Percentiles rank a stretch among this genome's conserved stretches.
Evolutionary conservation across 1,140 invertebrate species (phyloP).

Genomic region (Notospermus geniculatus): DNA sequence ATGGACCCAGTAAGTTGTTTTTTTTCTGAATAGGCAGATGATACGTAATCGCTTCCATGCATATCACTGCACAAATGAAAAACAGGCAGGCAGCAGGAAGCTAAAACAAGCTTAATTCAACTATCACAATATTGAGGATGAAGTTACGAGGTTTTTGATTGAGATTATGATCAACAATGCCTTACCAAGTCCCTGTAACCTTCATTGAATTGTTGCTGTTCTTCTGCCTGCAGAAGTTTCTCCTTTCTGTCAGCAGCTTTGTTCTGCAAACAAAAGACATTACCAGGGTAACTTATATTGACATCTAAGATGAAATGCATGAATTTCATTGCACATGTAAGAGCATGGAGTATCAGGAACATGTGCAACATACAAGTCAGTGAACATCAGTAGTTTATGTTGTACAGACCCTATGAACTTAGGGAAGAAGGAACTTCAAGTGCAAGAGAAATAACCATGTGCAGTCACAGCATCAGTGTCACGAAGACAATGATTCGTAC

Average conservation of each 20-base stretch:
- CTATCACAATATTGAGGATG: not conserved
- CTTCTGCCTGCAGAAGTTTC: slow-evolving; percentile 84
- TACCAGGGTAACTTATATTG: too few species aligned
- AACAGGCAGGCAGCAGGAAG: not conserved
- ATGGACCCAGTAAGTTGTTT: too few species aligned
- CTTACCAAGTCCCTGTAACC: slow-evolving; percentile 72
- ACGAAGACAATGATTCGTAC: slow-evolving; percentile 33
- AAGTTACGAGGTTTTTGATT: too few species aligned
- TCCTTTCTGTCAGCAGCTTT: slow-evolving; percentile 74
- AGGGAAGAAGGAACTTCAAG: not conserved
- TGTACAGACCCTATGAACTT: too few species aligned
- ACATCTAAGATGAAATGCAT: not conserved
- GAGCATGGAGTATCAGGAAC: too few species aligned
- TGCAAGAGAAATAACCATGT: not conserved
- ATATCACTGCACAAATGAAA: not conserved
- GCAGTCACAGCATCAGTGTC: not conserved
- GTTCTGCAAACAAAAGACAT: slow-evolving; percentile 57
- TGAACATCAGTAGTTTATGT: too few species aligned
- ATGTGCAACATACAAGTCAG: not conserved
- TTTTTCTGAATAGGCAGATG: too few species aligned
- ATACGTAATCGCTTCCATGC: too few species aligned
- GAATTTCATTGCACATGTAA: not conserved
- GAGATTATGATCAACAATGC: too few species aligned
- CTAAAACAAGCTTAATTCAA: not conserved
- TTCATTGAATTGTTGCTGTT: slow-evolving; percentile 91